Evolutionary conservation across 2,797 vertebrate species (phyloP).

Genomic region (Adrianichthys oophorus): DNA sequence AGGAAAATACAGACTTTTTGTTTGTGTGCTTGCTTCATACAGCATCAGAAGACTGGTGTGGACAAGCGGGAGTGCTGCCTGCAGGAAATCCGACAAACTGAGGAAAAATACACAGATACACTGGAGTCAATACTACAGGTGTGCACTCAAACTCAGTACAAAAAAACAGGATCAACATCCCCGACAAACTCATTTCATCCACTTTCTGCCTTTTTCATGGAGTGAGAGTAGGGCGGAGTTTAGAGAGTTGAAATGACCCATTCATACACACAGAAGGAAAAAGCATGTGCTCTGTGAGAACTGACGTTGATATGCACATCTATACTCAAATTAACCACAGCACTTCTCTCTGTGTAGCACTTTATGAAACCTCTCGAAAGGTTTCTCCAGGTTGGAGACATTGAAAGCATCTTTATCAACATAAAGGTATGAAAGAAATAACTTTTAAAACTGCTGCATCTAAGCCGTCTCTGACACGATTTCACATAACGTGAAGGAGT

Average conservation of each 20-base stretch:
- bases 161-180: neutral
- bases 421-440: conserved; percentile 71
- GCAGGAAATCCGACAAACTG: conserved; percentile 88
- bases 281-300: too few species aligned
- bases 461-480: conserved; percentile 1
- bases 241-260: too few species aligned
- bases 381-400: conserved; percentile 81
- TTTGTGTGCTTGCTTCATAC: conserved; percentile 10
- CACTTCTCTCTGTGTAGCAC: conserved; percentile 71
- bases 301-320: too few species aligned
- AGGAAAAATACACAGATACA: conserved; percentile 89
- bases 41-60: conserved; percentile 79
- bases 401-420: conserved; percentile 92
- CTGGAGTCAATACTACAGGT: conserved; percentile 86
- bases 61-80: conserved; percentile 90
- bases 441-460: neutral
- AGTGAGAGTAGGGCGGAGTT: too few species aligned
- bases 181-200: neutral
- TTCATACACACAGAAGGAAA: too few species aligned
- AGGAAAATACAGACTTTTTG: neutral
- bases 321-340: neutral
- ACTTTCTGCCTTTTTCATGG: too few species aligned
- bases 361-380: conserved; percentile 88
- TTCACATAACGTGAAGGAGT: conserved; percentile 71
- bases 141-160: conserved; percentile 9